Evolutionary conservation across 2,797 vertebrate genomes (phyloP), one percentile per base, ranked within the genome.

Genomic region (Falco concolor): DNA sequence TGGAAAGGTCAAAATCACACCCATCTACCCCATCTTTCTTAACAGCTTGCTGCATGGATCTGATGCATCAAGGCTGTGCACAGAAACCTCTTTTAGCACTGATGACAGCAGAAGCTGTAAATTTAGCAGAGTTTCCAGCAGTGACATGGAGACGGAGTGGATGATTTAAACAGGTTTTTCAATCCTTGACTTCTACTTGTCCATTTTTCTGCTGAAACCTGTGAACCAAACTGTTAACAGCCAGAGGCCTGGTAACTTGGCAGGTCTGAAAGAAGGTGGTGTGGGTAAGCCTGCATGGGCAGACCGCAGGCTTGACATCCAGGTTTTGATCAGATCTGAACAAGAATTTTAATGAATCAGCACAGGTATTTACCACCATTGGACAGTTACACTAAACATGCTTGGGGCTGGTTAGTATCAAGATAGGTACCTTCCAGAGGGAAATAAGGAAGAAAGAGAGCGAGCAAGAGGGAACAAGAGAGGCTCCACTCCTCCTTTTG

Each of bases 291-390:
- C 76, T 96, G 81, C 81, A 91, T 78, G 75, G 89, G 84, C 95
- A 96, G 81, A 96, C 84, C 1, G 0, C 84, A 74, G 45, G 70
- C 95, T 94, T 97, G 89, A 93, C 89, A 94, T 87, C 84, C 20
- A 19, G 56, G 57, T 83, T 96, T 84, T 93, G 81, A 94, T 95
- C 89, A 95, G 72, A 96, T 93, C 78, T 92, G 68, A 95, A 93
- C 68, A 94, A 92, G 93, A 94, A 90, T 90, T 90, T 79, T 93
- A 92, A 95, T 89, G 93, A 97, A 92, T 90, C 86, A 87, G 86
- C 78, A 80, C 45, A 90, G 40, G 49, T 90, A 95, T 94, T 94
- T 94, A 77, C 49, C 89, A 76, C 68, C 1, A 0, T 89, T 96
- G 93, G 95, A 92, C 89, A 96, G 81, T 93, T 89, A 87, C 8